phyloP scores from a whole-genome alignment of 2,113 vertebrate species.

The Grallaria varia region DNA sequence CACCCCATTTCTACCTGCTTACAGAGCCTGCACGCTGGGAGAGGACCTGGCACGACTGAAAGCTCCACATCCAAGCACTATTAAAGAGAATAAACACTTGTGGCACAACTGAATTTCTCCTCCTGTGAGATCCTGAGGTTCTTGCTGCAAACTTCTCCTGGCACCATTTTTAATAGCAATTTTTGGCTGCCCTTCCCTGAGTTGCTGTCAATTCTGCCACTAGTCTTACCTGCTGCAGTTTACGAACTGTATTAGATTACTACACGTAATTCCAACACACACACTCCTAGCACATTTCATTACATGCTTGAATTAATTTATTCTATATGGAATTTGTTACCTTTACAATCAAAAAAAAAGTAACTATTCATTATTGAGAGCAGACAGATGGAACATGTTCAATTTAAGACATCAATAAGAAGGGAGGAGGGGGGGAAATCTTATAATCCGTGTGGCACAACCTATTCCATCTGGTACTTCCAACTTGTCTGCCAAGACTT shows the following conservation, averaged over 20 bases:
- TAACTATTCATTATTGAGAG: slow-evolving; percentile 77
- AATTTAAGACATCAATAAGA: slow-evolving; percentile 80
- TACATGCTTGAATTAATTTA: slow-evolving; percentile 81
- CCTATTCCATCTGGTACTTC: slow-evolving; percentile 78
- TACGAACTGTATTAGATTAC: slow-evolving; percentile 52
- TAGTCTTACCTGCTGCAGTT: slow-evolving; percentile 41
- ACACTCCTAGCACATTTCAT: slow-evolving; percentile 68
- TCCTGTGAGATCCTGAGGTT: background rate
- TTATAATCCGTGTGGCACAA: slow-evolving; percentile 75
- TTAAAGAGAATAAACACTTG: background rate
- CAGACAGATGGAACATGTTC: slow-evolving; percentile 81
- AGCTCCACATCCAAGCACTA: background rate
- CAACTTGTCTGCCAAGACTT: slow-evolving; percentile 77
- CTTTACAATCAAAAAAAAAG: slow-evolving; percentile 75
- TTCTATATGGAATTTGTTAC: slow-evolving; percentile 80
- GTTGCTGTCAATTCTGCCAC: slow-evolving; percentile 32
- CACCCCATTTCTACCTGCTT: background rate
- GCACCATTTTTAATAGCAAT: background rate
- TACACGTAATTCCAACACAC: slow-evolving; percentile 46
- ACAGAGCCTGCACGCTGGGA: background rate
- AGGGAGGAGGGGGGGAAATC: slow-evolving; percentile 43
- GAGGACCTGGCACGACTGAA: background rate
- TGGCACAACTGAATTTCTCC: background rate
- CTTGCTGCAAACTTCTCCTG: background rate
- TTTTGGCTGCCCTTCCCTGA: slow-evolving; percentile 7